Percentiles rank a stretch among this genome's conserved stretches.
These are phyloP conservation scores for Nannospalax galili DNA, from an alignment of 2,113 vertebrate genomes.

Conservation along the genomic window DNA sequence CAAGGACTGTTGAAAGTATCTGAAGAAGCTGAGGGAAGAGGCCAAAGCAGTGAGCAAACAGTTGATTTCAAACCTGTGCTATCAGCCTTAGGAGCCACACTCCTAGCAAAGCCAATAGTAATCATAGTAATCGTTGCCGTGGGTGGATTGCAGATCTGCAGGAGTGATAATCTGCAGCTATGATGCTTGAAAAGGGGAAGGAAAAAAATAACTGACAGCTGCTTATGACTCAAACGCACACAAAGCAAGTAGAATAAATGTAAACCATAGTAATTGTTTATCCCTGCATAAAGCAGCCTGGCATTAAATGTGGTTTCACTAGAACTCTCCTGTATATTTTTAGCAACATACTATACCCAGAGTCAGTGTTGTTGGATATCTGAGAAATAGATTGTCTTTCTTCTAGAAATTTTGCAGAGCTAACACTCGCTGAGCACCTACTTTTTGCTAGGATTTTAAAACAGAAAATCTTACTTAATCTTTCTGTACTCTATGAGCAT, in stretches of 20 bases:
- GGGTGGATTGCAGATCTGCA: neutral
- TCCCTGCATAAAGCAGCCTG: neutral
- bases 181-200: slow-evolving; percentile 6
- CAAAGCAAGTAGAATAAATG: neutral
- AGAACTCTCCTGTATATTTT: neutral
- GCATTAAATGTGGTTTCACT: neutral
- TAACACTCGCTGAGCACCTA: neutral
- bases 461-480: neutral
- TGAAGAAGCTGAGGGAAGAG: neutral
- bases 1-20: neutral
- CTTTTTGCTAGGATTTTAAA: neutral
- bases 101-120: neutral
- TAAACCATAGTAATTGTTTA: neutral
- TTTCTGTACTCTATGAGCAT: neutral
- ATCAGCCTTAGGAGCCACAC: neutral
- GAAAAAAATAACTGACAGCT: neutral
- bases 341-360: neutral
- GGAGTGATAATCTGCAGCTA: neutral
- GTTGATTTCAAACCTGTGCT: neutral
- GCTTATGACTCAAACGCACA: neutral
- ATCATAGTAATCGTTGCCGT: neutral
- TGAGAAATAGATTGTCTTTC: neutral
- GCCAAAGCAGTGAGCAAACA: neutral
- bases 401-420: neutral
- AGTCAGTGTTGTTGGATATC: neutral